Percentiles rank a stretch among this genome's conserved stretches.
phyloP scores from a whole-genome alignment of 2,797 vertebrate species.

The Poeciliopsis paucimaculata region DNA sequence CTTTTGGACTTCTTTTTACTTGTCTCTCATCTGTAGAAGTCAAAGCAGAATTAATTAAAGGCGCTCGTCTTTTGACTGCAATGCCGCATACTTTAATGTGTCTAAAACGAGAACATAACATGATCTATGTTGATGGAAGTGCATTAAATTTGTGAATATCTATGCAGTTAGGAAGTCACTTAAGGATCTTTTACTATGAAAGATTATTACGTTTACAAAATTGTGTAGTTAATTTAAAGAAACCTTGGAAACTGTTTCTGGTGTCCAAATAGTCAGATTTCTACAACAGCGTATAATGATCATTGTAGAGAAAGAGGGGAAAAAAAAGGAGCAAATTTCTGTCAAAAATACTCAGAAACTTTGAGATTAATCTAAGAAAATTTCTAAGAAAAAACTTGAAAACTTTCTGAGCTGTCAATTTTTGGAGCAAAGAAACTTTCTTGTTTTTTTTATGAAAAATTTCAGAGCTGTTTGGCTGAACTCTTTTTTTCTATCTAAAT shows the following conservation, averaged over 20 bases:
- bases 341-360: too few species aligned
- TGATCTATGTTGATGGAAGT: neutral
- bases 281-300: neutral
- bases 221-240: neutral
- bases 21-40: constrained; percentile 1
- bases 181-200: neutral
- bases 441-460: too few species aligned
- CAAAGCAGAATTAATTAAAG: neutral
- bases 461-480: too few species aligned
- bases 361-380: too few species aligned
- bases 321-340: too few species aligned
- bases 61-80: neutral
- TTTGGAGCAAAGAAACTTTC: too few species aligned
- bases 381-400: too few species aligned
- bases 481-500: too few species aligned
- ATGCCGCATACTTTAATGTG: neutral
- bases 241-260: neutral
- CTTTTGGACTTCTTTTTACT: constrained; percentile 19
- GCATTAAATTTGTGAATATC: neutral
- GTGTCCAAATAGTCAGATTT: neutral
- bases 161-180: neutral
- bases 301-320: too few species aligned
- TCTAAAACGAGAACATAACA: neutral
- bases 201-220: neutral
- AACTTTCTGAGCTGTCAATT: too few species aligned